Percentiles rank a stretch among this genome's conserved stretches.
Evolutionary conservation across 2,797 vertebrate genomes (phyloP).

Genomic region (Rhynchotus rufescens): DNA sequence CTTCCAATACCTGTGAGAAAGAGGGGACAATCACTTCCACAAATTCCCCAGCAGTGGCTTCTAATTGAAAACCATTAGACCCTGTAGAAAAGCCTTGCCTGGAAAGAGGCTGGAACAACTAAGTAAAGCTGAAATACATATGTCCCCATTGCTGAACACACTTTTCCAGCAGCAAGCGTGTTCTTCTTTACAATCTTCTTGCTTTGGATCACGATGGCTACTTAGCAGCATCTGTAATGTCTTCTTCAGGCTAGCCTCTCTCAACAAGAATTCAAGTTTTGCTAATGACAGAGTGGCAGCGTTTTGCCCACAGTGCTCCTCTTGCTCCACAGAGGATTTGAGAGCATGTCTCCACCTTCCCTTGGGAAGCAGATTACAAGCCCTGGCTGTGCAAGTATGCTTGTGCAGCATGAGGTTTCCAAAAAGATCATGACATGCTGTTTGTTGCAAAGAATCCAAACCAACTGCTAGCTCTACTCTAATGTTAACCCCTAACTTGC

Average conservation of each 20-base stretch:
- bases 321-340: neutral
- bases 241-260: neutral
- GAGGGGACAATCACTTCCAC: neutral
- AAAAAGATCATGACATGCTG: neutral
- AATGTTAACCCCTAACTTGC: neutral
- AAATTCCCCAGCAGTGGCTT: neutral
- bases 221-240: neutral
- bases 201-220: neutral
- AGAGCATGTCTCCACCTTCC: neutral
- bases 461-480: neutral
- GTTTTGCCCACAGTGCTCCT: neutral
- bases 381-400: neutral
- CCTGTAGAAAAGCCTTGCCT: neutral
- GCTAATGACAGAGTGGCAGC: neutral
- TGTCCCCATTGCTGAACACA: neutral
- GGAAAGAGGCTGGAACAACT: neutral
- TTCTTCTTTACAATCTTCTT: neutral
- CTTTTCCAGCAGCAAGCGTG: neutral
- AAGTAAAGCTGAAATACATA: neutral
- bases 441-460: neutral
- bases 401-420: neutral
- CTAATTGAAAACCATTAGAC: neutral
- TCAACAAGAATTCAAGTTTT: neutral
- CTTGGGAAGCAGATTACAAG: neutral
- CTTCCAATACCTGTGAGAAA: conserved; percentile 78